These are phyloP conservation scores for Eupeodes latifasciatus DNA, from an alignment of 2,888 invertebrate genomes.

Conservation along the genomic window DNA sequence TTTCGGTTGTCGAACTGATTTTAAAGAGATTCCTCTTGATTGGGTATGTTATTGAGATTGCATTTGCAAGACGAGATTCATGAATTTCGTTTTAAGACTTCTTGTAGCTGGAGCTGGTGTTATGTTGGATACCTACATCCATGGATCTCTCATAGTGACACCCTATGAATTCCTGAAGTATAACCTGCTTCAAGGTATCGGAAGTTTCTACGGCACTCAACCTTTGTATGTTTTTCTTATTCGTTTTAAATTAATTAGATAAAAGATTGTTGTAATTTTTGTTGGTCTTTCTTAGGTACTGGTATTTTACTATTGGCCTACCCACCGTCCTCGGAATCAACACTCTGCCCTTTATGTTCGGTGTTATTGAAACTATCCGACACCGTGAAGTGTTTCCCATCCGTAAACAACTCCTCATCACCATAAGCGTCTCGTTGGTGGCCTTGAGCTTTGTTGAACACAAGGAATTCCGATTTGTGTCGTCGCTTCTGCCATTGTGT, in stretches of 20 bases:
- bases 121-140: constrained; percentile 89
- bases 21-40: constrained; percentile 87
- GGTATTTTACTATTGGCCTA: constrained; percentile 94
- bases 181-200: constrained; percentile 90
- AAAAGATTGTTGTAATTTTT: neutral
- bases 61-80: neutral
- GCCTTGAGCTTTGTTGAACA: constrained; percentile 92
- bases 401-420: constrained; percentile 86
- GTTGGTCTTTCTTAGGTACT: constrained; percentile 86
- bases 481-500: constrained; percentile 92
- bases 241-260: neutral
- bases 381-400: constrained; percentile 83
- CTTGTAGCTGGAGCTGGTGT: constrained; percentile 85
- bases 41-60: constrained; percentile 85
- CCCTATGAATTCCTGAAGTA: constrained; percentile 93
- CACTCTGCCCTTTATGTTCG: constrained; percentile 87
- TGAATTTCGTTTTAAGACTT: constrained; percentile 77
- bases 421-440: constrained; percentile 86
- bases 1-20: constrained; percentile 85
- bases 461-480: constrained; percentile 97
- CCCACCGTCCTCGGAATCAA: constrained; percentile 92
- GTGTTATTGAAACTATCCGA: constrained; percentile 85
- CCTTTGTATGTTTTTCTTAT: constrained; percentile 86
- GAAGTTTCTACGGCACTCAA: constrained; percentile 93
- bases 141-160: constrained; percentile 90